Evolutionary conservation across 2,888 invertebrate genomes (phyloP).

Genomic region (Morpho deidamia): DNA sequence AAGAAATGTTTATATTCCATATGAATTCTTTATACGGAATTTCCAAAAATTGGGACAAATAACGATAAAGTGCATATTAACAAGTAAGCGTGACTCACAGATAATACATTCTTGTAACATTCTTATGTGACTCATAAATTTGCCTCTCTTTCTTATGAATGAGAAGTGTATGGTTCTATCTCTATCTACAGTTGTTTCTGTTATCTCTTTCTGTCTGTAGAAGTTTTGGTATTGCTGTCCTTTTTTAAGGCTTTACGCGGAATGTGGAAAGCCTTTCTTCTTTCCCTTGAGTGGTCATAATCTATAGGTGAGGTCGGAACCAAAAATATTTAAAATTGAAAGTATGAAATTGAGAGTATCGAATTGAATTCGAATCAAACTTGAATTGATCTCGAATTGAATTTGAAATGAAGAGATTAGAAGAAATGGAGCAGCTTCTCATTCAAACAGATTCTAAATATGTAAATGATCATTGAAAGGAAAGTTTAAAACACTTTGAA

Average conservation of each 20-base stretch:
- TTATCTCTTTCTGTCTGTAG: slow-evolving; percentile 12
- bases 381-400: too few species aligned
- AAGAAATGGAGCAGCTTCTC: too few species aligned
- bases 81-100: slow-evolving; percentile 30
- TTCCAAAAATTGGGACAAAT: background rate
- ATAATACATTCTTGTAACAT: slow-evolving; percentile 26
- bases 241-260: slow-evolving; percentile 18
- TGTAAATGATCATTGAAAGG: too few species aligned
- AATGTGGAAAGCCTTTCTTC: slow-evolving; percentile 15
- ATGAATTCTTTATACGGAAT: background rate
- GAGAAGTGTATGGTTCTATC: slow-evolving; percentile 10
- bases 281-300: slow-evolving; percentile 10
- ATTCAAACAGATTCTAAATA: too few species aligned
- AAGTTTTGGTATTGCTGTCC: slow-evolving; percentile 1
- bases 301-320: slow-evolving; percentile 3
- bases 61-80: background rate
- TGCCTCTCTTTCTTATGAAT: slow-evolving; percentile 22
- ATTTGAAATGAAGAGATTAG: too few species aligned
- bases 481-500: too few species aligned
- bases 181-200: slow-evolving; percentile 2
- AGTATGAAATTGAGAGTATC: too few species aligned
- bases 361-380: too few species aligned
- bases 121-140: slow-evolving; percentile 33
- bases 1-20: too few species aligned
- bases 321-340: too few species aligned